Evolutionary conservation across 1,140 invertebrate genomes (phyloP).

Genomic region (Bombus waltoni): DNA sequence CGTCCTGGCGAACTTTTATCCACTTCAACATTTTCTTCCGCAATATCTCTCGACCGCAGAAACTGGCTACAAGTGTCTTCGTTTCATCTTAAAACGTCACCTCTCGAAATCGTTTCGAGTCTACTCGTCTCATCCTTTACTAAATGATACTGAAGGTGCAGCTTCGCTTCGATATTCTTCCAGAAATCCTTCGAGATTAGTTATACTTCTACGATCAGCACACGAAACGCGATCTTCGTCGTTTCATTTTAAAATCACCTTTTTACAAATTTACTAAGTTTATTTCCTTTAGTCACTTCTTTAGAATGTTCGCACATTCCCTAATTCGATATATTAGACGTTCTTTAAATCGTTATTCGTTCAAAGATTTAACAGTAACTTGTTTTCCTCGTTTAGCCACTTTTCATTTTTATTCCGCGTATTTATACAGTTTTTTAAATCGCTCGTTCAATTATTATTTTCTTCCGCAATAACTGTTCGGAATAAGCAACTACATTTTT

Average conservation of each 20-base stretch:
- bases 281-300: neutral
- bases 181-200: no score
- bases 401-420: neutral
- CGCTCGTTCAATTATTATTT: neutral
- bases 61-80: neutral
- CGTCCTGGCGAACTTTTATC: constrained; percentile 80
- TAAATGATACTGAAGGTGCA: no score
- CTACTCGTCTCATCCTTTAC: neutral
- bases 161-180: neutral
- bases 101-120: neutral
- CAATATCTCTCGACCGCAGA: neutral
- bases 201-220: no score
- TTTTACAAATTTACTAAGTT: neutral
- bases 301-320: no score
- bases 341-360: no score
- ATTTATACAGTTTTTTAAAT: neutral
- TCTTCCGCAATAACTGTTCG: no score
- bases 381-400: no score
- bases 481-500: no score
- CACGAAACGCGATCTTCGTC: neutral
- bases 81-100: neutral
- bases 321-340: no score
- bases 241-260: neutral
- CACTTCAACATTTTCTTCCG: constrained; percentile 78
- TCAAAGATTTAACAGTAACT: neutral